Base-by-base conservation (phyloP, 2,113 vertebrate genomes). In the Oreochromis spilurus region DNA sequence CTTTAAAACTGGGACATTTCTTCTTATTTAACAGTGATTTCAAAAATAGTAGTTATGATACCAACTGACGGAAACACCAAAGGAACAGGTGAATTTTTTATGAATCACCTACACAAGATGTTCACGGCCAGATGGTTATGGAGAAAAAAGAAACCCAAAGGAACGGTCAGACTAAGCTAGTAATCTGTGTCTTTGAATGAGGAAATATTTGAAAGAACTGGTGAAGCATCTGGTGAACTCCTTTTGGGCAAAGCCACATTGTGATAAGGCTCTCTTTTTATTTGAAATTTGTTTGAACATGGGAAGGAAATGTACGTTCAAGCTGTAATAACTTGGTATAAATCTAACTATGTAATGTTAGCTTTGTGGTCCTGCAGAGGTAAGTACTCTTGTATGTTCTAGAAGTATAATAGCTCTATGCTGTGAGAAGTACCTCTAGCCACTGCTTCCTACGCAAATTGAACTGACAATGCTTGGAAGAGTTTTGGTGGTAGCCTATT, bases 1-100 rank as follows among this genome's bases (percentile, higher is more conserved):
- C 90, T 93, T 91, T 87, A 72, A 90, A 93, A 89, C 91, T 92
- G 86, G 93, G 90, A 78, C 89, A 85, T 83, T 86, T 88, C 57
- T 87, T 85, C 75, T 83, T 89, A 67, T 92, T 91, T 84, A 88
- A 88, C 83, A 79, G 65, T 81, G 31, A 86, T 87, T 90, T 92
- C 77, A 82, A 67, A 84, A 80, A 82, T 19, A 67, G n/a, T 26
- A 60, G 81, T 65, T 53, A 52, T 72, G 43, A 82, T 62, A 75
- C 43, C 2, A 34, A 60, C 65, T 86, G 67, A 86, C 1, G 1
- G 67, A 70, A 84, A 65, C 17, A 34, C 34, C 48, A 79, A 53
- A 75, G 67, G 79, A 91, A 31, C 80, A 88, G 81, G 62, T 86
- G 84, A 82, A 13, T 58, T 70, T 77, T 54, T 82, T 45, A 81